Conservation (phyloP, 64 coral and sea anemone species). For the Pocillopora verrucosa region DNA sequence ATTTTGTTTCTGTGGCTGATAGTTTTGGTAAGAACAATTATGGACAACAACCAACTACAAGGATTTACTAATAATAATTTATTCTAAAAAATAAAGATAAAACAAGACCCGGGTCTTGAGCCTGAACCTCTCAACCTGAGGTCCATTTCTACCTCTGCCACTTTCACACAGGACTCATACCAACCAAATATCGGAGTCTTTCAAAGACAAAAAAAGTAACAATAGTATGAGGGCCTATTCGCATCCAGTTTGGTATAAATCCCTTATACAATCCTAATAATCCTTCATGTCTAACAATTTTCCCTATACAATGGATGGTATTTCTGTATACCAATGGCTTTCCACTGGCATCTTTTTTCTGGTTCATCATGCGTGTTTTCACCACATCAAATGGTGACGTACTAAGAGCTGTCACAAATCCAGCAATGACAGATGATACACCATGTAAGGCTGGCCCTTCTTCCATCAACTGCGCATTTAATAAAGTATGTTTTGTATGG, state of each 20-base stretch:
- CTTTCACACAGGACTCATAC: constrained; percentile 75
- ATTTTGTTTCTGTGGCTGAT: too few relatives aligned
- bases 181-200: constrained; percentile 73
- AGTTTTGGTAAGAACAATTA: too few relatives aligned
- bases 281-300: constrained; percentile 85
- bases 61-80: too few relatives aligned
- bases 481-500: constrained; percentile 79
- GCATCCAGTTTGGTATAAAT: constrained; percentile 97
- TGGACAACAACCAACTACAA: too few relatives aligned
- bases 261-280: constrained; percentile 90
- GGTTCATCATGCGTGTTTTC: constrained; percentile 89
- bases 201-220: constrained; percentile 98
- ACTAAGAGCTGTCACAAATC: constrained; percentile 80
- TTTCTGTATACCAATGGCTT: constrained; percentile 63
- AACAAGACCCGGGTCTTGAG: too few relatives aligned
- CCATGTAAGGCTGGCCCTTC: constrained; percentile 73
- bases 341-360: constrained; percentile 59
- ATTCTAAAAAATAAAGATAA: too few relatives aligned
- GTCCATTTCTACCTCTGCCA: neutral
- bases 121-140: too few relatives aligned
- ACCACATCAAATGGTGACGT: constrained; percentile 94
- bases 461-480: constrained; percentile 67
- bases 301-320: constrained; percentile 74
- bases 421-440: constrained; percentile 76
- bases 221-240: constrained; percentile 90